These are phyloP conservation scores for Nymphicus hollandicus DNA, from an alignment of 2,113 vertebrate genomes.

Conservation along the genomic window DNA sequence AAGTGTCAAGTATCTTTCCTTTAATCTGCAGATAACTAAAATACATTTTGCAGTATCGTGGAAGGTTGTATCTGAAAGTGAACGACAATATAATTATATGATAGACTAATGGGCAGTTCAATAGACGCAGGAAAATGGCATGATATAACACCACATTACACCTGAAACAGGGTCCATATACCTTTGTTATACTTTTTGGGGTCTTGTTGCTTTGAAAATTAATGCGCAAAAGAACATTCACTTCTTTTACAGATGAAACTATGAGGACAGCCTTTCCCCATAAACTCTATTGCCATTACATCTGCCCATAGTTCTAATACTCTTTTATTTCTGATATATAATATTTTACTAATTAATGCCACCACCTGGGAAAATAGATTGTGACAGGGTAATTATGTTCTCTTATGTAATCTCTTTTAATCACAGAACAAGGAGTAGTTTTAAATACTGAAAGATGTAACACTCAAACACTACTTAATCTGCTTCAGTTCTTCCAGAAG, in stretches of 20 bases:
- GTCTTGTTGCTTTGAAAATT: neutral
- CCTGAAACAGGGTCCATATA: neutral
- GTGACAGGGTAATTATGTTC: neutral
- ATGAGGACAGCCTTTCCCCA: neutral
- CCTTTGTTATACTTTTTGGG: neutral
- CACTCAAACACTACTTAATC: neutral
- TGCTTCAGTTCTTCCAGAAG: neutral
- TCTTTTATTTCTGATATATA: neutral
- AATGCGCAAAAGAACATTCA: neutral
- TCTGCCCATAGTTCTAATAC: neutral
- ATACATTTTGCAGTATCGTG: neutral
- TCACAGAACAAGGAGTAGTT: neutral
- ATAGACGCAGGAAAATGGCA: neutral
- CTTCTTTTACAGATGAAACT: neutral
- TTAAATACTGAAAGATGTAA: neutral
- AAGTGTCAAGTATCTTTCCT: neutral
- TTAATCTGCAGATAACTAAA: neutral
- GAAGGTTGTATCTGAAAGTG: neutral
- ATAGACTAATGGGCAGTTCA: neutral
- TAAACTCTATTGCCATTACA: neutral
- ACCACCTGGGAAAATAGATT: neutral
- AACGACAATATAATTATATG: neutral
- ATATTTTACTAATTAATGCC: neutral
- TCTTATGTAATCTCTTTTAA: neutral
- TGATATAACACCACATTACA: neutral